Evolutionary conservation across 2,797 vertebrate genomes (phyloP).

Genomic region (Pteropus rufus): DNA sequence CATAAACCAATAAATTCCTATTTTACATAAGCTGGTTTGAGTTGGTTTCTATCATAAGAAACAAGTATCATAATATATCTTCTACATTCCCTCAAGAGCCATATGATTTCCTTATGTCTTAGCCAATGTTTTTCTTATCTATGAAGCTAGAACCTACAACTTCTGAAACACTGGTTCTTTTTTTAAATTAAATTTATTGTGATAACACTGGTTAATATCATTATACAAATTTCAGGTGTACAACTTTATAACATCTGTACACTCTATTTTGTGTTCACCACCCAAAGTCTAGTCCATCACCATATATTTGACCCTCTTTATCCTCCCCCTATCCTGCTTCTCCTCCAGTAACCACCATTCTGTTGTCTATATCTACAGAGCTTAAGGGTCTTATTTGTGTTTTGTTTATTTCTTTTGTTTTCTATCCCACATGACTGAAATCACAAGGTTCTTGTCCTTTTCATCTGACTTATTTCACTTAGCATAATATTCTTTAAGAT

Average conservation of each 20-base stretch:
- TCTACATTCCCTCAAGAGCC: background rate
- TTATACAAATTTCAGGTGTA: background rate
- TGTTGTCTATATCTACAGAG: background rate
- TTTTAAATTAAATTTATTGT: background rate
- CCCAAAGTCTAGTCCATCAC: background rate
- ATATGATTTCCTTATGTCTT: background rate
- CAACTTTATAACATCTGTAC: background rate
- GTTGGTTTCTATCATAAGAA: constrained; percentile 5
- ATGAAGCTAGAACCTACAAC: background rate
- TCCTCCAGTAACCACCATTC: background rate
- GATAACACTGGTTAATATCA: background rate
- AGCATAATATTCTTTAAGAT: background rate
- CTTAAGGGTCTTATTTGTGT: background rate
- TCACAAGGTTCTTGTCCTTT: background rate
- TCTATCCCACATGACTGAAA: background rate
- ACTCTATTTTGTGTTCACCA: background rate
- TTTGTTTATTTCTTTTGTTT: background rate
- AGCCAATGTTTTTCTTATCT: background rate
- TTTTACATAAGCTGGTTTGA: background rate
- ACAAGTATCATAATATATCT: background rate
- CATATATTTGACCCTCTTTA: background rate
- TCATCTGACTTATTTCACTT: background rate
- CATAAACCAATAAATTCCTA: background rate
- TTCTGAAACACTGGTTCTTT: background rate
- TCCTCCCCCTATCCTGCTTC: background rate